Base-by-base conservation (phyloP, 2,113 vertebrate species). In the Rhinoderma darwinii region DNA sequence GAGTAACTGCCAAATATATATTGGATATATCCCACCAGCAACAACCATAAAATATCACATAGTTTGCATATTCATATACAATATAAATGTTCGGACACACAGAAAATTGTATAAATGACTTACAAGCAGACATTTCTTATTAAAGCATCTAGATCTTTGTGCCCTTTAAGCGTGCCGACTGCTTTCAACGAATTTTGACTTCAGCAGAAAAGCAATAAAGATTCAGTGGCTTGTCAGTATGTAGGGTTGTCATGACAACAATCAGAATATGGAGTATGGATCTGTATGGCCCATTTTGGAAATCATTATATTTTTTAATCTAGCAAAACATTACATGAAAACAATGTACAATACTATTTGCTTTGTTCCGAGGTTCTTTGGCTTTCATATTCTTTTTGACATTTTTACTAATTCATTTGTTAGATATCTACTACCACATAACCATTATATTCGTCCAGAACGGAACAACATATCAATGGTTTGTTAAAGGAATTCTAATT, bases 171-270 rank as follows among this genome's bases (percentile, higher is more conserved):
- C 41, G 15, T 22, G 44, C 84, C n/a, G 47, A n/a, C 30, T 86
- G 61, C 63, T 70, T 80, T 72, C 44, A 72, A 70, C 32, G 9
- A 80, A 50, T 63, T 86, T 86, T 54, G 76, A 86, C 84, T 50
- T 79, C 25, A 86, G 61, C 61, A 80, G 84, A 39, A 86, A 86
- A 80, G 76, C 76, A 70, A 79, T 80, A 86, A 80, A 78, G 32
- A 79, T 86, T 79, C 54, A 32, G 76, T 78, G 75, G 15, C 61
- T 86, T 80, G 76, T 86, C 76, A 80, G 76, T 80, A 80, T 86
- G 75, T 80, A 27, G 44, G 61, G 84, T 86, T 86, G 84, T 86
- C 84, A 86, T 86, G 84, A 80, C 84, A 86, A 86, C 84, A 86
- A 80, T 80, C 84, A 72, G 84, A 86, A 86, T 56, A 86, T 86